Evolutionary conservation across 2,888 invertebrate genomes (phyloP).

Genomic region (Plebejus anna): DNA sequence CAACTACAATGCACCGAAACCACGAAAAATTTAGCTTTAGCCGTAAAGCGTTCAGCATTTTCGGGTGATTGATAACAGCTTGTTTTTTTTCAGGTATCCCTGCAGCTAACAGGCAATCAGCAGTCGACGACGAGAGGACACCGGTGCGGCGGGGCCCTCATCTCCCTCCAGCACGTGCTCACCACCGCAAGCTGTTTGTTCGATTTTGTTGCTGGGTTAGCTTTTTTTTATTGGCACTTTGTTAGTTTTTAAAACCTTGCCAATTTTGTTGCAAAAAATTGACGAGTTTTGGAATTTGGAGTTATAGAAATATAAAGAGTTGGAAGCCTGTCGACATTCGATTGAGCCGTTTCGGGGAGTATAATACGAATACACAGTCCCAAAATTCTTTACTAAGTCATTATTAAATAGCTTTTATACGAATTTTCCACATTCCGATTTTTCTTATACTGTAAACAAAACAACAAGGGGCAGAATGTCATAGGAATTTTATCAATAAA

Average conservation of each 20-base stretch:
- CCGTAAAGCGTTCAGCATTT: neutral
- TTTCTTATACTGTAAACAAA: no score
- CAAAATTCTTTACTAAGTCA: no score
- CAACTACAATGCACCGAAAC: neutral
- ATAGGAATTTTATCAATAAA: no score
- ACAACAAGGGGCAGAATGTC: no score
- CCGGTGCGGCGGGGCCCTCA: conserved; percentile 43
- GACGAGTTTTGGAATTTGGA: no score
- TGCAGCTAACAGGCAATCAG: conserved; percentile 36
- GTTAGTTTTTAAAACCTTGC: neutral
- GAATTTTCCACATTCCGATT: no score
- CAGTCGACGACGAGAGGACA: conserved; percentile 39
- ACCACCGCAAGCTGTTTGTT: conserved; percentile 41
- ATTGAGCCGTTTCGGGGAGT: no score
- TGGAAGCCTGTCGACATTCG: no score
- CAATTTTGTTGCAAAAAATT: neutral
- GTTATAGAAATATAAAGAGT: no score
- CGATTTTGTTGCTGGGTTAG: conserved; percentile 36
- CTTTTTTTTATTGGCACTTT: conserved; percentile 4
- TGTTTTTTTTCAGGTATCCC: conserved; percentile 38
- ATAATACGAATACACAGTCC: no score
- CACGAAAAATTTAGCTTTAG: neutral
- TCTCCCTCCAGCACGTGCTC: conserved; percentile 40
- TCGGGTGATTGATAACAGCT: neutral
- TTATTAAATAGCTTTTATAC: no score